Evolutionary conservation across 1,140 invertebrate genomes (phyloP), one percentile per base, ranked within the genome.

Genomic region (Zaprionus davidi): DNA sequence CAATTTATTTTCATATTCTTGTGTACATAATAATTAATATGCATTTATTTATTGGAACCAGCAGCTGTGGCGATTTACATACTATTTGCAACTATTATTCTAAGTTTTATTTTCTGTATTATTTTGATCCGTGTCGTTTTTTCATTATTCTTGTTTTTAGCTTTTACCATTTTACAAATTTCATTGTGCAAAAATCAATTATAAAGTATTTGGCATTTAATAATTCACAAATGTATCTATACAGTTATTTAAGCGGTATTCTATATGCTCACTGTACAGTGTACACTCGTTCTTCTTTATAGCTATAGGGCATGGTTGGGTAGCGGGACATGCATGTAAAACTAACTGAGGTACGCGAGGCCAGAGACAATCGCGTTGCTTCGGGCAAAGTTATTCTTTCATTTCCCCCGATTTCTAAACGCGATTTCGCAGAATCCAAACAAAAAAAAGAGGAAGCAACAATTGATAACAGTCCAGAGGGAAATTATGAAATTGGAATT

Each of bases 331-430:
- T 31, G 31, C 31, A 46, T 46, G 41, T n/a, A 46, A 17, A 24
- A 11, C 31, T 34, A 34, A 34, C 31, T 11, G 9, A 51, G 46
- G 20, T 51, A 51, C 46, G 46, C 20, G 46, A 22, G 46, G 77
- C 66, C 22, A 77, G 56, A 63, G 58, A 71, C 71, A 85, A 71
- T 81, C 68, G 71, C 62, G 70, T 81, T 66, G 57, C 84, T 86
- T 59, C 76, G 34, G 85, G 85, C 85, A 90, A 90, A 82, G 81
- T 90, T 90, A 72, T 90, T 90, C 77, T 90, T 90, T 82, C 81
- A 90, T 90, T 90, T 90, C 79, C 82, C 79, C 79, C 85, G 85
- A 90, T 90, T 90, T 90, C 85, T 90, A 90, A 90, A 82, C 76
- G 78, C 63, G 76, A 57, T 66, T 51, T 66, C 60, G 49, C 49